Base-by-base conservation (phyloP, 2,797 vertebrate genomes). In the Xiphophorus birchmanni region DNA sequence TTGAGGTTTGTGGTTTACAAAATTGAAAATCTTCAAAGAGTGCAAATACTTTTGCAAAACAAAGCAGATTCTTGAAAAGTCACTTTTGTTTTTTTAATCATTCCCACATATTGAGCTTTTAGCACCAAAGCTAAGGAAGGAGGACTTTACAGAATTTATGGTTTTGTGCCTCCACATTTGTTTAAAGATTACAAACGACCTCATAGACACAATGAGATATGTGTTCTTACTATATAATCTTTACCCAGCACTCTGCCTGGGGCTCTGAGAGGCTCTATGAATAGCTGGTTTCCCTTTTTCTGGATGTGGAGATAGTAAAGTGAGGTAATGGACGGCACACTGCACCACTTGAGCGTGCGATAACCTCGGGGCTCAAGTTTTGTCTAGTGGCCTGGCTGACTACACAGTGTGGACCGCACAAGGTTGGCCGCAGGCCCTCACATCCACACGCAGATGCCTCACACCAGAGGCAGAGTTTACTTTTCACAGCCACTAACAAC, bases 321-420 rank as follows among this genome's bases (percentile, higher is more conserved):
- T 89, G 91, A 94, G 88, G 90, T 94, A 94, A 93, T 88, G 91
- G 86, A 92, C 74, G 82, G 85, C 84, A 89, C 94, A 89, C 88
- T 86, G 90, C 89, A 90, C 84, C 90, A 90, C 92, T 92, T 89
- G 87, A 94, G 93, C 85, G 74, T 87, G 81, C 81, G 93, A 95
- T 95, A 95, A 95, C 88, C 92, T 89, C 85, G 80, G 82, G 89
- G 84, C 87, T 82, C 74, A 87, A 86, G 50, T 86, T 84, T 86
- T 87, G 85, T 92, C 86, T 90, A 78, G 88, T 84, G 87, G 90
- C 84, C 91, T 92, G 87, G 89, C 90, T 81, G 77, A 78, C 82
- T 92, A 90, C 86, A 80, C 83, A 26, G 74, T 42, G 63, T 84
- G 84, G 89, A 92, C 91, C 88, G 56, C 92, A 92, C 85, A 79